Evolutionary conservation across 2,888 invertebrate genomes (phyloP).

Genomic region (Piscicola geometra): DNA sequence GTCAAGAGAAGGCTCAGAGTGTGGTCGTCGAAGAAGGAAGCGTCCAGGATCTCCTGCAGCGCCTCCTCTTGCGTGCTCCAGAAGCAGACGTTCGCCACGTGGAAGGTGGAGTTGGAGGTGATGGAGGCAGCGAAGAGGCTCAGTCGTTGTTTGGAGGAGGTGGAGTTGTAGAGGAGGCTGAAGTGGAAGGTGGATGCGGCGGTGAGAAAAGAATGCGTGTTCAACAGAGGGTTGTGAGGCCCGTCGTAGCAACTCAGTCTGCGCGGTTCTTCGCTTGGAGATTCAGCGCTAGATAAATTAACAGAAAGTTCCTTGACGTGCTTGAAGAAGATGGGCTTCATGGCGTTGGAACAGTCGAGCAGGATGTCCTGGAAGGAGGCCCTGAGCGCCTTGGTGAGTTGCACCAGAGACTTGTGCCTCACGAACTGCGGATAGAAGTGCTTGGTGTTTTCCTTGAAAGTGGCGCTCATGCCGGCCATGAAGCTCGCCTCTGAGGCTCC

Average conservation of each 20-base stretch:
- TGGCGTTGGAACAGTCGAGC: background rate
- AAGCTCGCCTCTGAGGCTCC: slow-evolving; percentile 63
- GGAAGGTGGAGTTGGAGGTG: background rate
- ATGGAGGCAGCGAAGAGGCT: background rate
- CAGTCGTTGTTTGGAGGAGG: too few relatives aligned
- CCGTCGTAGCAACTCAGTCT: background rate
- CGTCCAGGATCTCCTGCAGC: slow-evolving; percentile 43
- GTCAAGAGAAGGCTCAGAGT: slow-evolving; percentile 51
- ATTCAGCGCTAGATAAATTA: background rate
- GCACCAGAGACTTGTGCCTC: slow-evolving; percentile 12
- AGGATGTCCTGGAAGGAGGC: slow-evolving; percentile 8
- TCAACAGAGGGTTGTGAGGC: background rate
- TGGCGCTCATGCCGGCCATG: slow-evolving; percentile 15
- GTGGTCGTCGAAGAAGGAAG: slow-evolving; percentile 53
- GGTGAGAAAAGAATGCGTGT: background rate
- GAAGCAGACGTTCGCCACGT: background rate
- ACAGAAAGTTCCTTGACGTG: background rate
- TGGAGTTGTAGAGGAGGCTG: background rate
- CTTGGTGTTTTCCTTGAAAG: slow-evolving; percentile 12
- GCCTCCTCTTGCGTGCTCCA: background rate
- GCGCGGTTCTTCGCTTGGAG: too few relatives aligned
- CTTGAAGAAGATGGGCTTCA: background rate
- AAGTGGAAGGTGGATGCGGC: background rate
- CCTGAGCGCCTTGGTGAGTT: slow-evolving; percentile 12
- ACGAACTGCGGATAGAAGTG: background rate